Conservation (phyloP, 2,113 vertebrate genomes). For the Saguinus imperator region DNA sequence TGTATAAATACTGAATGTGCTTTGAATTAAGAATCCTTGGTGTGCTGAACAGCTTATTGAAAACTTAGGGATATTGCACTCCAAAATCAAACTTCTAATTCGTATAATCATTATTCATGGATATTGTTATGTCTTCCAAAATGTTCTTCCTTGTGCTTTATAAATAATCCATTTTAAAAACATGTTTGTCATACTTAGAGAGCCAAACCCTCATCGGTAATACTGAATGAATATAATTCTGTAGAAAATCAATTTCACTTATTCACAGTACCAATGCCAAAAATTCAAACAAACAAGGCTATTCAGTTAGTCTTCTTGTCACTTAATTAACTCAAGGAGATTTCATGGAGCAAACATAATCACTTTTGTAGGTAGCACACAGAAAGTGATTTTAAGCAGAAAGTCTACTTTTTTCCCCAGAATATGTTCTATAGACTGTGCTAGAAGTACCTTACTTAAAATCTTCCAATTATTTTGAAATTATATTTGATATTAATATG, state of each 20-base stretch:
- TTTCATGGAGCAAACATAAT: not conserved
- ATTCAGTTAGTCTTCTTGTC: not conserved
- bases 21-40: conserved; percentile 37
- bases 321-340: conserved; percentile 47
- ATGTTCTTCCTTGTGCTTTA: not conserved
- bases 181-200: not conserved
- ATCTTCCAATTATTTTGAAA: not conserved
- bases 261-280: not conserved
- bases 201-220: not conserved
- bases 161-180: conserved; percentile 6
- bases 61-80: not conserved
- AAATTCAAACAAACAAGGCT: conserved; percentile 36
- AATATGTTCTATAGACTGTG: not conserved
- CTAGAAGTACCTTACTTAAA: not conserved
- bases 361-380: not conserved
- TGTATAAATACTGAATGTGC: not conserved
- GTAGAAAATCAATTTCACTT: conserved; percentile 53
- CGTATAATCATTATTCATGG: not conserved
- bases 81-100: not conserved
- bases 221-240: conserved; percentile 14
- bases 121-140: not conserved
- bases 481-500: not conserved
- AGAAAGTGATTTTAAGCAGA: conserved; percentile 26
- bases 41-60: not conserved
- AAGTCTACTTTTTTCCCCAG: not conserved